Conservation (phyloP, 2,888 invertebrate genomes). For the Lomographa bimaculata region DNA sequence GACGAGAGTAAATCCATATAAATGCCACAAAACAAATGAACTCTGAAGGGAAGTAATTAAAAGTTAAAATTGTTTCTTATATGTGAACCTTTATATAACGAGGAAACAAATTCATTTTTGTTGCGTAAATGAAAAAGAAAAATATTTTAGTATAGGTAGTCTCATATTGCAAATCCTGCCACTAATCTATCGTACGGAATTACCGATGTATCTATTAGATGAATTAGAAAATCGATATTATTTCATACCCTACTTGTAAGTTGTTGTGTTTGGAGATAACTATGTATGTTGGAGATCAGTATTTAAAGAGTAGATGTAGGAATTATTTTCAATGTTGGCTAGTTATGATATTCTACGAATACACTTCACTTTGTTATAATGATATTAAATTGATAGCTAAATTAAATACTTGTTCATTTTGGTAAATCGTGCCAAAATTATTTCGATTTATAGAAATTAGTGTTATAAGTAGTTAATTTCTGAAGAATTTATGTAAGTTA, state of each 20-base stretch:
- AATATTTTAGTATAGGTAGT: too few species aligned
- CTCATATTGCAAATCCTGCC: constrained; percentile 7
- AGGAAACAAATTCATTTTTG: too few species aligned
- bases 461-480: constrained; percentile 36
- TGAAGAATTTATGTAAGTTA: constrained; percentile 42
- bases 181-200: constrained; percentile 6
- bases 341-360: constrained; percentile 3
- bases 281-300: constrained; percentile 27
- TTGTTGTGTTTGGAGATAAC: constrained; percentile 29
- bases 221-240: constrained; percentile 4
- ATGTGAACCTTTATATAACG: too few species aligned
- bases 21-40: constrained; percentile 6
- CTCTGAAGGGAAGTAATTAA: background rate
- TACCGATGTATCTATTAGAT: background rate
- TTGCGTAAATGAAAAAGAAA: too few species aligned
- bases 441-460: constrained; percentile 37
- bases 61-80: too few species aligned
- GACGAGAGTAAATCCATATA: constrained; percentile 9
- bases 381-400: too few species aligned
- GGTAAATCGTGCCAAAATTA: constrained; percentile 66
- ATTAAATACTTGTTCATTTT: too few species aligned
- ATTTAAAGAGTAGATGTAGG: constrained; percentile 22
- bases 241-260: constrained; percentile 7
- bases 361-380: background rate
- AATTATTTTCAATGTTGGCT: constrained; percentile 1